Conservation (phyloP, 2,113 vertebrate genomes). For the Gallinago undulata region DNA sequence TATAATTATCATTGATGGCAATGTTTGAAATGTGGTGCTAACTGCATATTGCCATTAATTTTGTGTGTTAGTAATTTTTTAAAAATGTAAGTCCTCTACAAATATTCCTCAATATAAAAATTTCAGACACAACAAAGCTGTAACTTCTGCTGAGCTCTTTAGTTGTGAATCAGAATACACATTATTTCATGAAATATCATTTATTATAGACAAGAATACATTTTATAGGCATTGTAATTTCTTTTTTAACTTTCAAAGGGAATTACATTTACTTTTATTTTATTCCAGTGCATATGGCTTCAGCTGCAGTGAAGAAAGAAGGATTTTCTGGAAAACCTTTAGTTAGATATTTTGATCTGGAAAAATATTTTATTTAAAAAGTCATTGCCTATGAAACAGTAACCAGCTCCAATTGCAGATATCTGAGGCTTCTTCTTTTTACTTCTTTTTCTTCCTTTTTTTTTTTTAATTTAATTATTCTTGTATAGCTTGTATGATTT, state of each 20-base stretch:
- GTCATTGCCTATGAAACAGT: not conserved
- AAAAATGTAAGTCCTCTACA: not conserved
- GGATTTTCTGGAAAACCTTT: not conserved
- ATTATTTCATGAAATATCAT: not conserved
- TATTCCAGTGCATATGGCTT: not conserved
- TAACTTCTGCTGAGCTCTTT: not conserved
- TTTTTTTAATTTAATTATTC: not conserved
- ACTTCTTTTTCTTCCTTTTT: not conserved
- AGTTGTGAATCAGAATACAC: not conserved
- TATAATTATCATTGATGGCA: constrained; percentile 6
- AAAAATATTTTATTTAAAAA: not conserved
- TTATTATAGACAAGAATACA: not conserved
- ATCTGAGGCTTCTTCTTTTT: not conserved
- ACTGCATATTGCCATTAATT: not conserved
- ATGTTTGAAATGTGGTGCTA: not conserved
- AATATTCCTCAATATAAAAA: not conserved
- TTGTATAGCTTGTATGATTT: not conserved
- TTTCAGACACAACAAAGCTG: not conserved
- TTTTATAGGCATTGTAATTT: not conserved
- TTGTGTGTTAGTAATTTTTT: not conserved
- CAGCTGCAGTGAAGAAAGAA: not conserved
- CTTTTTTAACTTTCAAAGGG: not conserved
- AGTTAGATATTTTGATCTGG: not conserved
- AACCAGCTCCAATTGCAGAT: not conserved
- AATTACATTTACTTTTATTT: not conserved